phyloP scores from a whole-genome alignment of 2,797 vertebrate species.

The Steatocranus sp. region DNA sequence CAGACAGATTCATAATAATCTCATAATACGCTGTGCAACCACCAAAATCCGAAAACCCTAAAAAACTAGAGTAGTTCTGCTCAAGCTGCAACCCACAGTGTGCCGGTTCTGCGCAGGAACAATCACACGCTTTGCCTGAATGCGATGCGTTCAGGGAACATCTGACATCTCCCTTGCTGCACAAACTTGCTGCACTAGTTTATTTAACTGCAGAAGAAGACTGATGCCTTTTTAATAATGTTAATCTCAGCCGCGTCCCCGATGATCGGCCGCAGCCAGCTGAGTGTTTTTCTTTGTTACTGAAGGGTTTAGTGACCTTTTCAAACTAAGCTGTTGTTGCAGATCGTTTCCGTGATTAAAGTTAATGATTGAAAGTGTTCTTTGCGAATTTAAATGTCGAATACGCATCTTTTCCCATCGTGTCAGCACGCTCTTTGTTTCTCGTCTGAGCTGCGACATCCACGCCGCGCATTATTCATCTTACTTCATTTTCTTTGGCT shows the following conservation, averaged over 20 bases:
- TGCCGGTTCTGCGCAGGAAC: background rate
- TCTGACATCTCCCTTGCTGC: background rate
- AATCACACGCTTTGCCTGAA: too few relatives aligned
- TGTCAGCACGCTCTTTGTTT: background rate
- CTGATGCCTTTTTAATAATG: background rate
- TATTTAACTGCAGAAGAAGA: background rate
- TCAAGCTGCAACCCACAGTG: background rate
- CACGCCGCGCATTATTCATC: background rate
- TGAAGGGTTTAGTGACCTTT: conserved; percentile 1
- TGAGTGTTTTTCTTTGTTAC: background rate
- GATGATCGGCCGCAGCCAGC: background rate
- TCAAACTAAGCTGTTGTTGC: background rate
- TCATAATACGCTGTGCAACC: background rate
- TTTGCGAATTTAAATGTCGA: background rate
- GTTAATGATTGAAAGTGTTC: background rate
- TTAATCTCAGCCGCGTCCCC: background rate
- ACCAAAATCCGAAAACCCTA: background rate
- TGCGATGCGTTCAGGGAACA: background rate
- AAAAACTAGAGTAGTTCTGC: background rate
- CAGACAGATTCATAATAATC: background rate
- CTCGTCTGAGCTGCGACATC: background rate
- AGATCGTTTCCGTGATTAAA: background rate
- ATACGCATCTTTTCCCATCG: background rate
- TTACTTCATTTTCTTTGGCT: background rate
- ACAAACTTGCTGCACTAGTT: background rate